phyloP scores from a whole-genome alignment of 2,888 invertebrate species.

The Resseliella maxima region DNA sequence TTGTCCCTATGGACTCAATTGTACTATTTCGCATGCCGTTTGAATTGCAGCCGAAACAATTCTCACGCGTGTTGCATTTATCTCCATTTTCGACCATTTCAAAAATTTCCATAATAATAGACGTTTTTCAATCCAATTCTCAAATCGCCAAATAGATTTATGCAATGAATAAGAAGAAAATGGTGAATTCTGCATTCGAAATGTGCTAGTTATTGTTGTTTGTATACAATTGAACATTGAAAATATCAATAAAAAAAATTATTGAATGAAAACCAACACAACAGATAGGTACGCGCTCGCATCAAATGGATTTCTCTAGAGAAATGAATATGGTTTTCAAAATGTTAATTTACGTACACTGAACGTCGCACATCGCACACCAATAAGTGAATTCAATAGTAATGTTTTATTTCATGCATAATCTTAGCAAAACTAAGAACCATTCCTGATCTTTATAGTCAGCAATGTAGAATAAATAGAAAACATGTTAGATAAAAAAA shows the following conservation, averaged over 20 bases:
- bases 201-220: neutral
- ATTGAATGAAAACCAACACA: neutral
- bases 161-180: conserved; percentile 12
- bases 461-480: too few species aligned
- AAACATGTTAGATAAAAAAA: too few species aligned
- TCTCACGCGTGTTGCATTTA: conserved; percentile 45
- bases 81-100: conserved; percentile 18
- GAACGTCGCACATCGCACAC: neutral
- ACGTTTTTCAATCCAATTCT: conserved; percentile 21
- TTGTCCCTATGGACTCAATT: conserved; percentile 39
- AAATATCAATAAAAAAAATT: neutral
- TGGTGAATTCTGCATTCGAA: neutral
- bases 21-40: neutral
- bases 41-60: conserved; percentile 26
- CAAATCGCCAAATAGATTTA: conserved; percentile 47
- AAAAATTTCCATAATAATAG: conserved; percentile 46
- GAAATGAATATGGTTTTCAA: conserved; percentile 7
- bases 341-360: conserved; percentile 49
- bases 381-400: too few species aligned
- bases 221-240: neutral
- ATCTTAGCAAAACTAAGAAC: too few species aligned
- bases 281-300: neutral
- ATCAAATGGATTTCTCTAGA: neutral
- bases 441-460: too few species aligned
- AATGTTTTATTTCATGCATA: too few species aligned